Evolutionary conservation across 2,797 vertebrate genomes (phyloP).

Genomic region (Knipowitschia caucasica): DNA sequence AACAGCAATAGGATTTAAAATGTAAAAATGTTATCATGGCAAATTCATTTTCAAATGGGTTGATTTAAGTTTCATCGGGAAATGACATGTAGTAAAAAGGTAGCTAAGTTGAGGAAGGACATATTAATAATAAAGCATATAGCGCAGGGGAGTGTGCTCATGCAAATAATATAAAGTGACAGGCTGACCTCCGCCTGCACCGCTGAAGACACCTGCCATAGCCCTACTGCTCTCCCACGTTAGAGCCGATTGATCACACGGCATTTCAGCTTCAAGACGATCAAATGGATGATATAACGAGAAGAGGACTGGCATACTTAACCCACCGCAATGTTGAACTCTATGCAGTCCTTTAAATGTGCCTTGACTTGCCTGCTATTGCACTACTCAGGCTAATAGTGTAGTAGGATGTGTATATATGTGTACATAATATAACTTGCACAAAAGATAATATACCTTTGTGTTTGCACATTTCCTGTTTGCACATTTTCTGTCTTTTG

Average conservation of each 20-base stretch:
- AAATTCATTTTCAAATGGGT: constrained; percentile 1
- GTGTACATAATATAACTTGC: too few relatives aligned
- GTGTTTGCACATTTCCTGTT: too few relatives aligned
- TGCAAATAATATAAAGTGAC: constrained; percentile 50
- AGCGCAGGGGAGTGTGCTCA: constrained; percentile 25
- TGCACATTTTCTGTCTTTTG: too few relatives aligned
- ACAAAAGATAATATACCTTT: too few relatives aligned
- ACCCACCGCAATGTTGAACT: too few relatives aligned
- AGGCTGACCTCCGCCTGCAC: constrained; percentile 42
- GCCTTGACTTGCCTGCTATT: too few relatives aligned
- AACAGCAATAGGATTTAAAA: not conserved
- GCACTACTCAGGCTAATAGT: too few relatives aligned
- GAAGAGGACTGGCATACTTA: too few relatives aligned
- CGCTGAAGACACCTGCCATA: constrained; percentile 17
- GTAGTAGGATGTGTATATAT: too few relatives aligned
- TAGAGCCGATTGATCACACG: not conserved
- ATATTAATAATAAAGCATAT: constrained; percentile 42
- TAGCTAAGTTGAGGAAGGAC: constrained; percentile 17
- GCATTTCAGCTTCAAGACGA: not conserved
- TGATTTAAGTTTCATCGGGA: constrained; percentile 4
- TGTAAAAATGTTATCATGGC: not conserved
- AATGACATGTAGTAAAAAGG: constrained; percentile 12
- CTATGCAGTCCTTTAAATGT: too few relatives aligned
- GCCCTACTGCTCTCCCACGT: constrained; percentile 26
- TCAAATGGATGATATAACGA: not conserved